Evolutionary conservation across 2,888 invertebrate genomes (phyloP), one percentile per base, ranked within the genome.

Genomic region (Campaea margaritaria): DNA sequence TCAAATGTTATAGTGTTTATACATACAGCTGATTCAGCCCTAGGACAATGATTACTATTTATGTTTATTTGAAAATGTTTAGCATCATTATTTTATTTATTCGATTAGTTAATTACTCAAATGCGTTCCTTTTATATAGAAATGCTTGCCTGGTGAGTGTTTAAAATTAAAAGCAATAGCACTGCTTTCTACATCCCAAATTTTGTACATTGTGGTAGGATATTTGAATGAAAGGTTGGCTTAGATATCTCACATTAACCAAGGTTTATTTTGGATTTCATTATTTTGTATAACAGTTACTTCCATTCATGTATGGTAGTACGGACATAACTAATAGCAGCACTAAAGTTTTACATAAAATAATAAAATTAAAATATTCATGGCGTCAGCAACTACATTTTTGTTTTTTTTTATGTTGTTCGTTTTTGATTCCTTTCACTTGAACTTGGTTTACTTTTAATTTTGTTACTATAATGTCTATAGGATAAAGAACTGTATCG

Each of bases 91-190:
- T 43, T 52, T 58, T 54, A 44, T 54, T 58, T n/a, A n/a, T n/a
- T n/a, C n/a, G n/a, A n/a, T n/a, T 55, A 57, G 46, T 58, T 16
- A 50, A 48, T 55, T 49, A 45, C 36, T 42, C 39, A 49, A 47
- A 58, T 59, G 31, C 58, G 43, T 63, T 52, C 47, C 34, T 52
- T 62, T 62, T 67, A 47, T 54, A 64, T 65, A 57, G 31, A 43
- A 52, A 58, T 64, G 58, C 65, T 69, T 62, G 62, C 51, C 45
- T 60, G 58, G 46, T 48, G 47, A 65, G 60, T 58, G 58, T 64
- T n/a, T 39, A 57, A 56, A 50, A 59, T 60, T 51, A 44, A 52
- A 63, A 58, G 46, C 62, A 64, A 58, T 62, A 60, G 58, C 58
- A 64, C 61, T 54, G 59, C 62, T 62, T 62, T 53, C 41, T 62